Evolutionary conservation across 2,888 invertebrate genomes (phyloP).

Genomic region (Harmothoe impar): DNA sequence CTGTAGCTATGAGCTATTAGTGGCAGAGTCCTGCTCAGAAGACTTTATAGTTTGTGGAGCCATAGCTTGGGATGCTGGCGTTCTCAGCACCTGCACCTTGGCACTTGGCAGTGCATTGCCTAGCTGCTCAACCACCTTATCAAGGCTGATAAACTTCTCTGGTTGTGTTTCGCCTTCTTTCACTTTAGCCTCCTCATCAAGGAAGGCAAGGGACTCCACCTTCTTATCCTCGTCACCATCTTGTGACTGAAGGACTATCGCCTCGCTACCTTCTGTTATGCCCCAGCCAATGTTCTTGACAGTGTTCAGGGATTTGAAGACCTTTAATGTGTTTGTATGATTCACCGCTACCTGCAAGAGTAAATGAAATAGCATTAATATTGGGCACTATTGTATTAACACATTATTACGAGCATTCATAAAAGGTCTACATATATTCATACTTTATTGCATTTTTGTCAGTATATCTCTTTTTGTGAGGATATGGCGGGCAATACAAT

Average conservation of each 20-base stretch:
- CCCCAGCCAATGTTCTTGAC: slow-evolving; percentile 33
- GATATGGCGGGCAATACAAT: no score
- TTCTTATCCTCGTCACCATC: neutral
- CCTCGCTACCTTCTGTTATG: neutral
- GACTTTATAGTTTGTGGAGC: no score
- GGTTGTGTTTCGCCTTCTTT: neutral
- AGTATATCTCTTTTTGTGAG: no score
- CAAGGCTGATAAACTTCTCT: slow-evolving; percentile 30
- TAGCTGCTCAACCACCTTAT: neutral
- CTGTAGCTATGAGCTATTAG: no score
- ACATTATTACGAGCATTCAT: no score
- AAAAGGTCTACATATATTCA: neutral
- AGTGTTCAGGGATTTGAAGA: neutral
- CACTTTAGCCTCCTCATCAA: neutral
- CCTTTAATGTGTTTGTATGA: slow-evolving; percentile 50
- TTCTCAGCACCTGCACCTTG: neutral
- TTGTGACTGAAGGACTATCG: neutral
- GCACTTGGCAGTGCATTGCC: neutral
- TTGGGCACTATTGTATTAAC: no score
- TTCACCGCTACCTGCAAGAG: neutral
- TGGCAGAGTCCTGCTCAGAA: no score
- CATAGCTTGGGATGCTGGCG: no score
- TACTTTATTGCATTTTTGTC: neutral
- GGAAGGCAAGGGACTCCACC: slow-evolving; percentile 12
- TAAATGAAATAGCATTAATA: no score